phyloP scores from a whole-genome alignment of 1,140 invertebrate species.

The Tachypleus tridentatus region DNA sequence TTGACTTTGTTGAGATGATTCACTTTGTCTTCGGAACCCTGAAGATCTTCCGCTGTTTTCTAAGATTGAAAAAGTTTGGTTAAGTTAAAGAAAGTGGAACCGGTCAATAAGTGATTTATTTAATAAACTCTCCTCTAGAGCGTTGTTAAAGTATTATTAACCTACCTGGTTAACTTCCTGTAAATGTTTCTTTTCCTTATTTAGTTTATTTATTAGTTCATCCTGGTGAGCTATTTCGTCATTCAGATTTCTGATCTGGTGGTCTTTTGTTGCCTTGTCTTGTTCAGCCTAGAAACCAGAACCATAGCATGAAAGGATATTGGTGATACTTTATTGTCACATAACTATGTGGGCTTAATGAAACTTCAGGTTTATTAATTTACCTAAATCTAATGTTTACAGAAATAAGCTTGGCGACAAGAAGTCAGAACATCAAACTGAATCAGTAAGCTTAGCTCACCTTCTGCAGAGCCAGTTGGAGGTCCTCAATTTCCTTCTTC shows the following conservation, averaged over 20 bases:
- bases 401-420: slow-evolving; percentile 7
- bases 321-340: too few relatives aligned
- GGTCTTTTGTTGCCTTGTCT: slow-evolving; percentile 96
- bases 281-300: slow-evolving; percentile 42
- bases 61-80: background rate
- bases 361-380: too few relatives aligned
- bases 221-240: slow-evolving; percentile 99
- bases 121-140: background rate
- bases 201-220: slow-evolving; percentile 97
- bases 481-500: slow-evolving; percentile 94
- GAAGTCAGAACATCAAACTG: slow-evolving; percentile 1
- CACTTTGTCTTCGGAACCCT: slow-evolving; percentile 96
- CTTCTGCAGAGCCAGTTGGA: slow-evolving; percentile 83
- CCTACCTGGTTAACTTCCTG: slow-evolving; percentile 65
- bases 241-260: slow-evolving; percentile 97
- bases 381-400: too few relatives aligned
- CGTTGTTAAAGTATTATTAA: background rate
- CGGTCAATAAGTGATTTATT: background rate
- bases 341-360: too few relatives aligned
- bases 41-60: slow-evolving; percentile 90
- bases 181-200: slow-evolving; percentile 97
- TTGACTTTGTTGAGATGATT: slow-evolving; percentile 99
- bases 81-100: background rate
- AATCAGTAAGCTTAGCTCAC: slow-evolving; percentile 24
- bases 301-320: too few relatives aligned